These are phyloP conservation scores for Enteromius mattozi DNA, from an alignment of 2,797 vertebrate genomes.

Conservation along the genomic window DNA sequence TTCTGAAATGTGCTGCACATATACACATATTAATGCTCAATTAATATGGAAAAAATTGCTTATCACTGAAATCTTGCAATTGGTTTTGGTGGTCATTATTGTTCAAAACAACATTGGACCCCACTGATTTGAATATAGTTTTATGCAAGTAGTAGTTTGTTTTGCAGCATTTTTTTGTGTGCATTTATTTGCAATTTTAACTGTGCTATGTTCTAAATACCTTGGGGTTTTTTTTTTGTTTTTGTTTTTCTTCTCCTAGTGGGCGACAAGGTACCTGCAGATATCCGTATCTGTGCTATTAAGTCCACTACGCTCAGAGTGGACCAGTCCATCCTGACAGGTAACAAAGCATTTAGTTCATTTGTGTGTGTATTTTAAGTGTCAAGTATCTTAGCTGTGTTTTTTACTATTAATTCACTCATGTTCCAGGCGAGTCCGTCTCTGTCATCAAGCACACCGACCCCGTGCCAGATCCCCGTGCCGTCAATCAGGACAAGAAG, in stretches of 20 bases:
- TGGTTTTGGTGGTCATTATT: neutral
- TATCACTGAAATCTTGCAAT: neutral
- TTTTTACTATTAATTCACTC: neutral
- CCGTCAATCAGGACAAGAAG: conserved; percentile 99
- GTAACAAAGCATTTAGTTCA: conserved; percentile 71
- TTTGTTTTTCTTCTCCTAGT: conserved; percentile 73
- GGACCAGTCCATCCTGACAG: conserved; percentile 98
- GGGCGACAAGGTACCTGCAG: conserved; percentile 98
- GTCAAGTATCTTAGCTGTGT: neutral
- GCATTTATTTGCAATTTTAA: neutral
- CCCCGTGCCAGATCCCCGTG: conserved; percentile 95
- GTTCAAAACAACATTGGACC: neutral
- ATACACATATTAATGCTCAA: neutral
- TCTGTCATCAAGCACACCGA: conserved; percentile 99
- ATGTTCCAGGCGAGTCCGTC: conserved; percentile 86
- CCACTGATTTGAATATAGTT: neutral
- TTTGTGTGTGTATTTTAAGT: neutral
- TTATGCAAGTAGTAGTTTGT: neutral
- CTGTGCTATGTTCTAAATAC: neutral
- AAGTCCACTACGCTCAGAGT: conserved; percentile 97
- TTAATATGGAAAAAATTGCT: neutral
- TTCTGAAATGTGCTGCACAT: too few relatives aligned
- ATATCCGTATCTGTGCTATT: conserved; percentile 96
- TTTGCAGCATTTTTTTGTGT: neutral
- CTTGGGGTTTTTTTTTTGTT: neutral